Conservation (phyloP, 2,113 vertebrate genomes). For the Euleptes europaea region DNA sequence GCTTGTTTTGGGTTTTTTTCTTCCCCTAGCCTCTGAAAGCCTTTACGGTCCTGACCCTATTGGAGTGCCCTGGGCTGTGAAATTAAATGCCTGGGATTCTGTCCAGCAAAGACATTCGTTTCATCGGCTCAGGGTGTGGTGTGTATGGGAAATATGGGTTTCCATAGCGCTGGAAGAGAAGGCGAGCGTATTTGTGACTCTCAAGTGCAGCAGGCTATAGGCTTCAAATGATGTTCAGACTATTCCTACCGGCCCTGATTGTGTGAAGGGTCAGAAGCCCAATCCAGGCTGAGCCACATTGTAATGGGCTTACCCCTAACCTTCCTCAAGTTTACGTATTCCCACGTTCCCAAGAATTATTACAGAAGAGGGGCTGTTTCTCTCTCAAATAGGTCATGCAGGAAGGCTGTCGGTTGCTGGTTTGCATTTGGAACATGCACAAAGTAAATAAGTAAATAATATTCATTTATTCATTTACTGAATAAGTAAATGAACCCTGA, state of each 20-base stretch:
- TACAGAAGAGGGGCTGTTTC: neutral
- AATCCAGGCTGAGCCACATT: neutral
- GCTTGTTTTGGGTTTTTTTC: neutral
- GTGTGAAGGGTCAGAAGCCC: neutral
- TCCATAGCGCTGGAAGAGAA: neutral
- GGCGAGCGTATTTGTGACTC: neutral
- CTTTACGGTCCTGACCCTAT: neutral
- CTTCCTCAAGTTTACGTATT: no score
- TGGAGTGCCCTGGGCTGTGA: neutral
- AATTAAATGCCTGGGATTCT: neutral
- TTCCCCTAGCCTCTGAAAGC: neutral
- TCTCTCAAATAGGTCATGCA: no score
- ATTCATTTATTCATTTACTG: no score
- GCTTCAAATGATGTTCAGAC: no score
- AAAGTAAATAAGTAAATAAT: no score
- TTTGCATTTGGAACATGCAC: neutral
- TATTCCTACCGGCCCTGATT: neutral
- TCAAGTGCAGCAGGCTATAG: neutral
- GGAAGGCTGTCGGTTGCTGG: no score
- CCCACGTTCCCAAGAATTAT: neutral
- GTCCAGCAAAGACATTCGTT: neutral
- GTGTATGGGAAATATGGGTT: no score
- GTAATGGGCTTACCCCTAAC: fast-evolving
- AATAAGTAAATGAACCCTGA: no score
- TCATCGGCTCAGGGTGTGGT: neutral